Evolutionary conservation across 2,888 invertebrate genomes (phyloP).

Genomic region (Sialis fuliginosa): DNA sequence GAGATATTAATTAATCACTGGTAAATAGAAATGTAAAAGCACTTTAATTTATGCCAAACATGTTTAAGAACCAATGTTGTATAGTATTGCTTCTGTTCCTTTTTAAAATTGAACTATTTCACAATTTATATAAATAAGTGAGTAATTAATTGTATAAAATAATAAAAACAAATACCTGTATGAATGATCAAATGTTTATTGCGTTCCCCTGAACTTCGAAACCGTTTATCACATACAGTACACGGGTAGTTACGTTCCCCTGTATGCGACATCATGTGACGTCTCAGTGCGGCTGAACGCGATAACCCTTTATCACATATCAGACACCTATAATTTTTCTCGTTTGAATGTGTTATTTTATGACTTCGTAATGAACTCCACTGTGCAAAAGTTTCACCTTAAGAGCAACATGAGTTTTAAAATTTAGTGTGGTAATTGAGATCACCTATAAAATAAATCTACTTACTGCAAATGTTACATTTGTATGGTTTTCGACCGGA

Average conservation of each 20-base stretch:
- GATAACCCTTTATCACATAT: slow-evolving; percentile 14
- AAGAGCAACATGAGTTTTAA: neutral
- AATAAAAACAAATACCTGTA: slow-evolving; percentile 8
- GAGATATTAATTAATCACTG: too few species aligned
- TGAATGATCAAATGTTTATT: slow-evolving; percentile 15
- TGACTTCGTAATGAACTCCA: slow-evolving; percentile 14
- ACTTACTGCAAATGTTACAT: slow-evolving; percentile 12
- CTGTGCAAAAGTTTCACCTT: slow-evolving; percentile 11
- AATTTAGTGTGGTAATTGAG: neutral
- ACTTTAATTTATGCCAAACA: too few species aligned
- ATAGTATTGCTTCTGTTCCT: too few species aligned
- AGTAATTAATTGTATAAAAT: too few species aligned
- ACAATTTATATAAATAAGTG: neutral
- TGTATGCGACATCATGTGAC: slow-evolving; percentile 13
- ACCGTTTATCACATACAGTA: slow-evolving; percentile 12
- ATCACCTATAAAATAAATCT: neutral
- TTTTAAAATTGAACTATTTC: too few species aligned
- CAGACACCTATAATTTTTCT: slow-evolving; percentile 11
- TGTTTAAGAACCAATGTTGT: too few species aligned
- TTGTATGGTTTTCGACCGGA: slow-evolving; percentile 14
- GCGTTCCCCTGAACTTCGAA: slow-evolving; percentile 13
- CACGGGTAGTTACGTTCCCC: slow-evolving; percentile 11
- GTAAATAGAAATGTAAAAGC: too few species aligned
- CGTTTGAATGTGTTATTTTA: slow-evolving; percentile 12
- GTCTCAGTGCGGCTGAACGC: slow-evolving; percentile 11